A percentile compares a stretch with the other conserved stretches of the same genome.
These are phyloP conservation scores for Megalurothrips usitatus DNA, from an alignment of 2,888 invertebrate genomes.

Conservation along the genomic window DNA sequence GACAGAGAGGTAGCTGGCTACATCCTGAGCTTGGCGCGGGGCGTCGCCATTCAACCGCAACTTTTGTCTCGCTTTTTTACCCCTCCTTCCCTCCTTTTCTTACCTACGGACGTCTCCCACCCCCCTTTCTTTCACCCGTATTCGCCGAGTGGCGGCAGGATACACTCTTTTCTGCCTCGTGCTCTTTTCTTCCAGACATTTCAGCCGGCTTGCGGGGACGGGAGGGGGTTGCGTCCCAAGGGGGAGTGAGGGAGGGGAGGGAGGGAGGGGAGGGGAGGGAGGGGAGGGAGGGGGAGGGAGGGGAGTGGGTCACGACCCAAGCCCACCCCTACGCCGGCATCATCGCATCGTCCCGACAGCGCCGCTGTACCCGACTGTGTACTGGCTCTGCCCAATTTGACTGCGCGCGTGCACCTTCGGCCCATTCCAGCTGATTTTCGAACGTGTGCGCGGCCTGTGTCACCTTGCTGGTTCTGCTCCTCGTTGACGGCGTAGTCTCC, in stretches of 20 bases:
- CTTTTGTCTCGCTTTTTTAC: background rate
- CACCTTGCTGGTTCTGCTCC: too few relatives aligned
- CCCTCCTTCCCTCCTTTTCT: background rate
- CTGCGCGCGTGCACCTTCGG: too few relatives aligned
- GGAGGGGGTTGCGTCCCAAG: background rate
- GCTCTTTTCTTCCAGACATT: background rate
- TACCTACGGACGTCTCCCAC: background rate
- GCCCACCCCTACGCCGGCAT: background rate
- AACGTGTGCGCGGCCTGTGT: too few relatives aligned
- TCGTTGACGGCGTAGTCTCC: too few relatives aligned
- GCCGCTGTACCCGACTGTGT: background rate
- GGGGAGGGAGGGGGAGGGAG: background rate
- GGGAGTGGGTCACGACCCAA: background rate
- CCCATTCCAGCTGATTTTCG: too few relatives aligned
- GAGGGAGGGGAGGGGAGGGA: background rate
- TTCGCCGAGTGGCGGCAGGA: too few relatives aligned
- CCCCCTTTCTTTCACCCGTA: background rate
- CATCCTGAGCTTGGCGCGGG: background rate
- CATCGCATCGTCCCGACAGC: too few relatives aligned
- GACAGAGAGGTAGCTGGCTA: background rate
- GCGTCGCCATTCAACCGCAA: slow-evolving; percentile 6
- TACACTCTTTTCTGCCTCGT: background rate
- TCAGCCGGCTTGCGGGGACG: background rate
- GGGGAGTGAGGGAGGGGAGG: background rate
- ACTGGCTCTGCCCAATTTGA: too few relatives aligned